A percentile compares a stretch with the other conserved stretches of the same genome.
Evolutionary conservation across 1,140 invertebrate species (phyloP).

Genomic region (Nebria ingens): DNA sequence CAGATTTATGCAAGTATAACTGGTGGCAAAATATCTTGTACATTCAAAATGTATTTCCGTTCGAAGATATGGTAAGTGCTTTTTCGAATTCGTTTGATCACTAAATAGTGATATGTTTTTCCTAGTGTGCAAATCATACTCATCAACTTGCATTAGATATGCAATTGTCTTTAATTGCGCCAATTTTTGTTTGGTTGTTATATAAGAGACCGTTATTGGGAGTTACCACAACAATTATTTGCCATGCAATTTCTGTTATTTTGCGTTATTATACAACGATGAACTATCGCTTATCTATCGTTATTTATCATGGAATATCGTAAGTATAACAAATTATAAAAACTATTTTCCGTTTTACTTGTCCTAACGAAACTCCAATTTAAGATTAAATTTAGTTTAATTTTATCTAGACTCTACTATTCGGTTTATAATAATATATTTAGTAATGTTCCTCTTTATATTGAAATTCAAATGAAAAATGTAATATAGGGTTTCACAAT

Average conservation of each 20-base stretch:
- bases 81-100: neutral
- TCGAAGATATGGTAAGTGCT: slow-evolving; percentile 55
- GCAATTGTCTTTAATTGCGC: slow-evolving; percentile 64
- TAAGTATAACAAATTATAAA: slow-evolving; percentile 29
- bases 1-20: slow-evolving; percentile 51
- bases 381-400: neutral
- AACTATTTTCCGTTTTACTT: slow-evolving; percentile 10
- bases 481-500: too few relatives aligned
- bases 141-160: slow-evolving; percentile 70
- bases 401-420: too few relatives aligned
- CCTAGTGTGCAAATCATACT: slow-evolving; percentile 56
- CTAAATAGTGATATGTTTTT: slow-evolving; percentile 17
- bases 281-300: slow-evolving; percentile 47
- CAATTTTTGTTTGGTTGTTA: slow-evolving; percentile 57
- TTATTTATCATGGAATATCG: slow-evolving; percentile 58
- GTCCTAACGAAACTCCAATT: neutral
- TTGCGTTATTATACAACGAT: slow-evolving; percentile 46
- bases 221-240: slow-evolving; percentile 39
- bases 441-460: too few relatives aligned
- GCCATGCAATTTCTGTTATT: slow-evolving; percentile 46
- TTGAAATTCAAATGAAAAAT: too few relatives aligned
- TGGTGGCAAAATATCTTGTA: slow-evolving; percentile 61
- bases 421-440: too few relatives aligned
- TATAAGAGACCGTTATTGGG: slow-evolving; percentile 43
- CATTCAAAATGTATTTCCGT: slow-evolving; percentile 58